Percentiles rank a stretch among this genome's conserved stretches.
These are phyloP conservation scores for Falco punctatus DNA, from an alignment of 2,113 vertebrate species.

Conservation along the genomic window DNA sequence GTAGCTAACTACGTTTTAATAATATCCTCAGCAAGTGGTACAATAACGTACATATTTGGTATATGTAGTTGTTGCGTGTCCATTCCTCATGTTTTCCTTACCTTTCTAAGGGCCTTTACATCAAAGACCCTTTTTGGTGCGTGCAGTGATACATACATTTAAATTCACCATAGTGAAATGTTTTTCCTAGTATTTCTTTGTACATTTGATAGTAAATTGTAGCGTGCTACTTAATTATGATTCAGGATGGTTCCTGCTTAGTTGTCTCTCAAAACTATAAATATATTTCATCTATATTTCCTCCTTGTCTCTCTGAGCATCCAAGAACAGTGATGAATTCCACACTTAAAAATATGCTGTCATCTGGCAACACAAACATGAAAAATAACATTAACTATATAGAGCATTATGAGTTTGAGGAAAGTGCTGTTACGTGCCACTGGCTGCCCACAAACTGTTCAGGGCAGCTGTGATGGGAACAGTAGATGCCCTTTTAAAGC, in stretches of 20 bases:
- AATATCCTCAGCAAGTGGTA: neutral
- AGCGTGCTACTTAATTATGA: accelerated
- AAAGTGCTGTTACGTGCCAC: neutral
- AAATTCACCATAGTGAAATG: neutral
- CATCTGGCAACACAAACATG: neutral
- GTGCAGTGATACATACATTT: neutral
- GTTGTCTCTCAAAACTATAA: neutral
- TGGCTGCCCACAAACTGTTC: neutral
- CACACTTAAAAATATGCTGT: neutral
- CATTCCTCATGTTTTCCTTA: neutral
- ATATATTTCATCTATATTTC: neutral
- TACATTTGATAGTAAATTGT: neutral
- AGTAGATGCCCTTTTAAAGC: neutral
- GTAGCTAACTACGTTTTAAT: neutral
- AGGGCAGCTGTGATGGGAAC: neutral
- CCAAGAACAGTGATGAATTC: neutral
- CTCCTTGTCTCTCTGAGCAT: neutral
- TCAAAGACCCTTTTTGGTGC: neutral
- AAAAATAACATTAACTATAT: neutral
- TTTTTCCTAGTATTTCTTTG: neutral
- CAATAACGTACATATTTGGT: neutral
- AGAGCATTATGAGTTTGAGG: neutral
- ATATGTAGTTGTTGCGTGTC: neutral
- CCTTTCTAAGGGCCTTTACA: neutral
- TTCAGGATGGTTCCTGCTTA: neutral